phyloP scores from a whole-genome alignment of 1,140 invertebrate species.

The Sesamia nonagrioides region DNA sequence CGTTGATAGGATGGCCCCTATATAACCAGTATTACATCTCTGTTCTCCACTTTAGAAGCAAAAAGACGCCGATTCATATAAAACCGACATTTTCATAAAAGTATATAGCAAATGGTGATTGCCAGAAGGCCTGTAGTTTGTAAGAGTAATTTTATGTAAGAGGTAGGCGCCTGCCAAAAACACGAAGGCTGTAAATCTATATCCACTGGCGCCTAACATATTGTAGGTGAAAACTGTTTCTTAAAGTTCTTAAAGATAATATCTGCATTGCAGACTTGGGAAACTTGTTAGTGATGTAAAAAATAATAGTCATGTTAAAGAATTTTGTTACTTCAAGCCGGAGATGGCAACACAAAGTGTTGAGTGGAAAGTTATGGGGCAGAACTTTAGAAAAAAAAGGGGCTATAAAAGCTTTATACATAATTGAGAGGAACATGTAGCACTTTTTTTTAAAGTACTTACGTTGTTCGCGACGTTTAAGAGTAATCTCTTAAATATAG shows the following conservation, averaged over 20 bases:
- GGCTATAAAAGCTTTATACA: too few species aligned
- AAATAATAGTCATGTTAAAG: neutral
- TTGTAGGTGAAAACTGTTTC: neutral
- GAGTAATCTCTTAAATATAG: too few species aligned
- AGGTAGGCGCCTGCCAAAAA: slow-evolving; percentile 20
- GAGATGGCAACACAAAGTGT: too few species aligned
- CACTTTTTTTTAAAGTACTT: too few species aligned
- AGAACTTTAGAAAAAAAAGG: too few species aligned
- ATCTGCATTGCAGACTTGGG: slow-evolving; percentile 1
- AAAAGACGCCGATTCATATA: neutral
- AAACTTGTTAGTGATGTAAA: neutral
- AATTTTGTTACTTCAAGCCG: neutral
- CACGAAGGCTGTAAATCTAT: neutral
- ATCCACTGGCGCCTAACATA: neutral
- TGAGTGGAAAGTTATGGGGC: too few species aligned
- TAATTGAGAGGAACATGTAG: too few species aligned
- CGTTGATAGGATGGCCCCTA: too few species aligned
- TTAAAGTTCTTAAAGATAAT: neutral
- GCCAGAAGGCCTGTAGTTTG: slow-evolving; percentile 20
- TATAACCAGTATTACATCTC: too few species aligned
- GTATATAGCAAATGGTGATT: neutral
- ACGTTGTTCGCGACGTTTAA: too few species aligned
- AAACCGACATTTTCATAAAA: neutral
- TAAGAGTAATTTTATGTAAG: slow-evolving; percentile 15
- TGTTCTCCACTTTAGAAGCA: neutral